Percentiles rank a stretch among this genome's conserved stretches.
phyloP scores from a whole-genome alignment of 37 sponge, comb jelly and placozoan genomes.

The Hexactinellida sp. region DNA sequence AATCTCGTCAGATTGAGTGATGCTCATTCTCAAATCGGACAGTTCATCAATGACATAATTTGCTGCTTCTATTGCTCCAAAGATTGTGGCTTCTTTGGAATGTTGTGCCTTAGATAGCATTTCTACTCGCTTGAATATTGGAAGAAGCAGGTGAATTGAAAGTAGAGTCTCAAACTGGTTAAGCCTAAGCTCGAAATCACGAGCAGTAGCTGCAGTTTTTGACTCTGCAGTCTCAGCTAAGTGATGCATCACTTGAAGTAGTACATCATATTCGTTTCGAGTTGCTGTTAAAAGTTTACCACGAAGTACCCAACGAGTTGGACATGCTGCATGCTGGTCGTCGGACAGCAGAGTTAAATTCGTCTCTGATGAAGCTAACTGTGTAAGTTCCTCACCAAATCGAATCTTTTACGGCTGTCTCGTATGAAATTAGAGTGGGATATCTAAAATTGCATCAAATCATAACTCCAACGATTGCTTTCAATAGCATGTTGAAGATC shows the following conservation, averaged over 20 bases:
- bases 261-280: slow-evolving; percentile 17
- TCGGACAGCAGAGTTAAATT: neutral
- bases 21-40: slow-evolving; percentile 9
- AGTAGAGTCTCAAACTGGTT: neutral
- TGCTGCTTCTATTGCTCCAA: slow-evolving; percentile 18
- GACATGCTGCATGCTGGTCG: slow-evolving; percentile 7
- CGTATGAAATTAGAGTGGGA: slow-evolving; percentile 12
- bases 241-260: slow-evolving; percentile 16
- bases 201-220: neutral
- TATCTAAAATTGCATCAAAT: neutral
- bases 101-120: slow-evolving; percentile 12
- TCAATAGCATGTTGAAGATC: slow-evolving; percentile 1
- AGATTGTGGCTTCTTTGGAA: slow-evolving; percentile 13
- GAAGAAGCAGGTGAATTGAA: slow-evolving; percentile 9
- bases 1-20: slow-evolving; percentile 4
- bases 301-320: slow-evolving; percentile 6
- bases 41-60: slow-evolving; percentile 5
- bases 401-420: neutral
- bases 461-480: slow-evolving; percentile 9
- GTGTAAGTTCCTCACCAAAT: neutral
- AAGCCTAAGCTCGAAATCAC: neutral
- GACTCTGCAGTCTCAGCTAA: neutral
- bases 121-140: slow-evolving; percentile 18
- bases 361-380: neutral
- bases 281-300: neutral